A percentile compares a stretch with the other conserved stretches of the same genome.
Conservation (phyloP, 2,113 vertebrate genomes). For the Cynocephalus volans region DNA sequence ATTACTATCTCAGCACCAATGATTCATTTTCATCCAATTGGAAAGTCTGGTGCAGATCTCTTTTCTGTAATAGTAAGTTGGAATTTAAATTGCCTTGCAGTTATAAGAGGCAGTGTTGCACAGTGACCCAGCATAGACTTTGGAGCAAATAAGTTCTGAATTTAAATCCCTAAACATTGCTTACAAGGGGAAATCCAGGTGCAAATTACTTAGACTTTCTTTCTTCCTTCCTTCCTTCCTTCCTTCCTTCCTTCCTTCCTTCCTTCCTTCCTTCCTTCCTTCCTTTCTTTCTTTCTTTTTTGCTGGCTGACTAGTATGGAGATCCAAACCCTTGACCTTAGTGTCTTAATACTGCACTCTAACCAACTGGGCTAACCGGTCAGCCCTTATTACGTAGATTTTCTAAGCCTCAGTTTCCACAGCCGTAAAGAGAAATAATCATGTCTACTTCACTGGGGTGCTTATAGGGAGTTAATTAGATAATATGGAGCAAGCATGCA, state of each 20-base stretch:
- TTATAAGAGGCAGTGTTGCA: background rate
- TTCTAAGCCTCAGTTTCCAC: background rate
- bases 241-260: no score
- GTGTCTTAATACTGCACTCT: no score
- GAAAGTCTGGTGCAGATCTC: background rate
- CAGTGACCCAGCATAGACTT: background rate
- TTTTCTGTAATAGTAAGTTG: background rate
- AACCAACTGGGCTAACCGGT: no score
- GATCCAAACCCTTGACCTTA: no score
- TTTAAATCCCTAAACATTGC: background rate
- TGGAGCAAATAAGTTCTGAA: background rate
- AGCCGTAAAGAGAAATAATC: conserved; percentile 10
- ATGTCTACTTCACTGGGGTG: background rate
- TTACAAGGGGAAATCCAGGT: background rate
- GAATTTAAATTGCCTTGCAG: background rate
- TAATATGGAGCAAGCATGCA: background rate
- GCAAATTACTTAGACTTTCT: background rate
- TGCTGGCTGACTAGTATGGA: no score
- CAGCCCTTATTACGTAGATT: background rate
- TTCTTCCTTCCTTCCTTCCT: no score
- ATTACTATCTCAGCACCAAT: background rate
- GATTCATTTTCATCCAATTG: background rate
- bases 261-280: no score
- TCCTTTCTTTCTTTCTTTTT: no score
- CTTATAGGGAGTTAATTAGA: background rate